phyloP scores from a whole-genome alignment of 2,113 vertebrate species.

The Zootoca vivipara region DNA sequence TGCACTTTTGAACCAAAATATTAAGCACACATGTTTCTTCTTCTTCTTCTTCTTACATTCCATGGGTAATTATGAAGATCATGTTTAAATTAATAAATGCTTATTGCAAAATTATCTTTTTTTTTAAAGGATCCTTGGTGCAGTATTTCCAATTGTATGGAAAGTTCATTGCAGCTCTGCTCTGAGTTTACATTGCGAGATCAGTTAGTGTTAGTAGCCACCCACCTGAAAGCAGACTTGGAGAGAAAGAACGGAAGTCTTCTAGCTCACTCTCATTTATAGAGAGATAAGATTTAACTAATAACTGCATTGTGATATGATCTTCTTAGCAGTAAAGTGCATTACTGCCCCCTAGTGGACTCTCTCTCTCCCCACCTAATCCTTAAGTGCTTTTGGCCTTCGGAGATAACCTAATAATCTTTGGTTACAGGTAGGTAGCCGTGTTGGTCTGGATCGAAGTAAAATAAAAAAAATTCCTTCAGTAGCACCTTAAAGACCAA shows the following conservation, averaged over 20 bases:
- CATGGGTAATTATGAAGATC: background rate
- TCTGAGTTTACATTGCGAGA: background rate
- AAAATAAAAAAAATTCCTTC: no score
- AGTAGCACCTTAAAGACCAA: no score
- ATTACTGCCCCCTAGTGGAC: constrained; percentile 72
- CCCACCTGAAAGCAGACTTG: background rate
- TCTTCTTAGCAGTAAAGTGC: background rate
- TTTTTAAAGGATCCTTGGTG: background rate
- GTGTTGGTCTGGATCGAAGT: no score
- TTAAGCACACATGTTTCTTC: no score
- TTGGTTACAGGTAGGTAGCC: no score
- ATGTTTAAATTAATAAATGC: background rate
- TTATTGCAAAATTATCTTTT: background rate
- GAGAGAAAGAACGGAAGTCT: constrained; percentile 49
- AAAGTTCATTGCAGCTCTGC: background rate
- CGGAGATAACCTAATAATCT: no score
- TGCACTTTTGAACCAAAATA: background rate
- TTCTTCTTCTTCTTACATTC: background rate
- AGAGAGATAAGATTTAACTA: constrained; percentile 50
- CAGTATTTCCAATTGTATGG: background rate
- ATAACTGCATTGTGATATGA: constrained; percentile 48
- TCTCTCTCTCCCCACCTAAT: no score
- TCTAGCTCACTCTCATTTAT: constrained; percentile 46
- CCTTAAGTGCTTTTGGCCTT: no score
- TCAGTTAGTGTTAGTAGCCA: background rate